A percentile compares a stretch with the other conserved stretches of the same genome.
Conservation (phyloP, 2,113 vertebrate species). For the Festucalex cinctus region DNA sequence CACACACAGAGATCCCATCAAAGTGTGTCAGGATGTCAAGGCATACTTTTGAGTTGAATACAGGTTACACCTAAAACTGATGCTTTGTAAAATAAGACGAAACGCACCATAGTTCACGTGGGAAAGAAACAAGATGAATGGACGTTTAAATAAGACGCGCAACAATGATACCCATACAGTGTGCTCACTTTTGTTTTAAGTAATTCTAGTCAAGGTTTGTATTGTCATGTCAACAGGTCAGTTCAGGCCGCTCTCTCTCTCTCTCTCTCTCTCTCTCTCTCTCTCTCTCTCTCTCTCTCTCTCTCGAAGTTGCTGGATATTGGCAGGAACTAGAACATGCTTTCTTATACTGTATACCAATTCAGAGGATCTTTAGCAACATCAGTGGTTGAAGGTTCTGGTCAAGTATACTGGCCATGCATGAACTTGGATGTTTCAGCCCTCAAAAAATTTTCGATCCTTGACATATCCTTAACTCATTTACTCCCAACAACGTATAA, state of each 20-base stretch:
- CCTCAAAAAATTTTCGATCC: no score
- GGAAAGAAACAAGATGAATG: conserved; percentile 20
- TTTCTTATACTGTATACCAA: no score
- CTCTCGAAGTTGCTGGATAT: no score
- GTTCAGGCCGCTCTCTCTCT: neutral
- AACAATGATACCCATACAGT: neutral
- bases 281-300: no score
- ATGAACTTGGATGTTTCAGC: no score
- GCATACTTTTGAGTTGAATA: conserved; percentile 6
- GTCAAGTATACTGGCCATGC: no score
- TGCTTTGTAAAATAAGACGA: conserved; percentile 10
- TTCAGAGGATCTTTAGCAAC: no score
- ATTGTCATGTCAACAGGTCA: neutral
- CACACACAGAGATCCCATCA: neutral
- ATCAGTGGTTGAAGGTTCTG: no score
- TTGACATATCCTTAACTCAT: no score
- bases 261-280: no score
- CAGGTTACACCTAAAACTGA: conserved; percentile 28
- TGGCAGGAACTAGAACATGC: no score
- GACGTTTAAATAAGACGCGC: neutral
- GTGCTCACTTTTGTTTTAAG: neutral
- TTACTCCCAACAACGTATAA: no score
- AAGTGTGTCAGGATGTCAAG: conserved; percentile 23
- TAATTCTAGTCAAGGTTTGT: neutral
- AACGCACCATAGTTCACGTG: conserved; percentile 18